A percentile compares a stretch with the other conserved stretches of the same genome.
Conservation (phyloP, 2,797 vertebrate species). For the Eulemur albifrons region DNA sequence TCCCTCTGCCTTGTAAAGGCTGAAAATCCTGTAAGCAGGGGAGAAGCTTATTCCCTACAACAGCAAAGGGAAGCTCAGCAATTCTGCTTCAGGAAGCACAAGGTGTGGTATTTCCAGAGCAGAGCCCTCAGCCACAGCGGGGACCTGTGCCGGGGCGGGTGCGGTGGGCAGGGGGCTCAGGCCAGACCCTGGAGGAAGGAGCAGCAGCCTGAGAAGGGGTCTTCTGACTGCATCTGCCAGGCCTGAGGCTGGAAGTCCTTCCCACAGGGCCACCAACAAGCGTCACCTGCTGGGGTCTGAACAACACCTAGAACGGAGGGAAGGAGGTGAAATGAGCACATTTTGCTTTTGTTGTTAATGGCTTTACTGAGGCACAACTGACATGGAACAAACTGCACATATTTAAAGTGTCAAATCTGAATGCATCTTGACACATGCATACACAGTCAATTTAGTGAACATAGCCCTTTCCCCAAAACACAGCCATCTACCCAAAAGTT, state of each 20-base stretch:
- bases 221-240: not conserved
- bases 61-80: not conserved
- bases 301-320: not conserved
- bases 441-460: not conserved
- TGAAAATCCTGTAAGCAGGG: not conserved
- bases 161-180: too few species aligned
- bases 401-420: too few species aligned
- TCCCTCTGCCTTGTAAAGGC: not conserved
- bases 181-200: not conserved
- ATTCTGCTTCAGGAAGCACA: not conserved
- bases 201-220: not conserved
- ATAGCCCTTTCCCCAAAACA: too few species aligned
- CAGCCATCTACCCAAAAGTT: not conserved
- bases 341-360: not conserved
- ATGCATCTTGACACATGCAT: not conserved
- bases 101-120: not conserved
- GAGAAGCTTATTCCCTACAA: not conserved
- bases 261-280: not conserved
- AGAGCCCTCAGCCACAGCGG: too few species aligned
- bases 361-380: not conserved
- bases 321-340: not conserved
- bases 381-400: not conserved
- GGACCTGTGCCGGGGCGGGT: not conserved
- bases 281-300: not conserved
- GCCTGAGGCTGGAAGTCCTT: not conserved